Conservation (phyloP, 2,797 vertebrate genomes). For the Sylvilagus floridanus region DNA sequence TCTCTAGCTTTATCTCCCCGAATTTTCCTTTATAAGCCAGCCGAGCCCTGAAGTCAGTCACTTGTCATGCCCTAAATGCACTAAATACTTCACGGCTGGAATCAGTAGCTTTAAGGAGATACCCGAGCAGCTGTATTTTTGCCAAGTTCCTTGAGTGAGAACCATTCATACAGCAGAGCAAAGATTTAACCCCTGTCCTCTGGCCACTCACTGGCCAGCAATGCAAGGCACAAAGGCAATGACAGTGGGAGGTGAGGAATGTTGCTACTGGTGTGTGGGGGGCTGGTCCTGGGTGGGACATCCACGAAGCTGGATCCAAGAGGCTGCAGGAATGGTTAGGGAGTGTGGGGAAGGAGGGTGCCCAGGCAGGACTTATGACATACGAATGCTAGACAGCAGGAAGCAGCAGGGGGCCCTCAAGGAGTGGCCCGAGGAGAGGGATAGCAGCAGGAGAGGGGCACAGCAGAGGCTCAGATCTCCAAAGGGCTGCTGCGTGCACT, state of each 20-base stretch:
- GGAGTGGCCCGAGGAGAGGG: background rate
- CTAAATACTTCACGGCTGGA: background rate
- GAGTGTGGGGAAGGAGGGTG: no score
- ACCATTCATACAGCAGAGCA: background rate
- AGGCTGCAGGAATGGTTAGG: background rate
- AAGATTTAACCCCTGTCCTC: background rate
- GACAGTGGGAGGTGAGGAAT: rapidly evolving
- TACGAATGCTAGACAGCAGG: background rate
- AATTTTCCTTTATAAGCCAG: background rate
- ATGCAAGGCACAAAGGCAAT: background rate
- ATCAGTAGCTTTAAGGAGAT: background rate
- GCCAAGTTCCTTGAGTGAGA: background rate
- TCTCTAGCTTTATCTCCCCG: background rate
- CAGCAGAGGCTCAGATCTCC: background rate
- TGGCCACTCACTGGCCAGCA: background rate
- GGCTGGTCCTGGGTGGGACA: background rate
- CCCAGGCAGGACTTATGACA: background rate
- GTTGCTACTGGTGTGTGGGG: background rate
- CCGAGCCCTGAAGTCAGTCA: background rate
- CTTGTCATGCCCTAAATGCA: background rate
- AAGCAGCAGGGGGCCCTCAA: background rate
- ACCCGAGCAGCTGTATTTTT: background rate
- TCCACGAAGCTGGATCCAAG: background rate
- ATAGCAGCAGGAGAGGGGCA: background rate
- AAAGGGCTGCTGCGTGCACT: background rate